These are phyloP conservation scores for Drosophila ironensis DNA, from an alignment of 1,140 invertebrate species.

Conservation along the genomic window DNA sequence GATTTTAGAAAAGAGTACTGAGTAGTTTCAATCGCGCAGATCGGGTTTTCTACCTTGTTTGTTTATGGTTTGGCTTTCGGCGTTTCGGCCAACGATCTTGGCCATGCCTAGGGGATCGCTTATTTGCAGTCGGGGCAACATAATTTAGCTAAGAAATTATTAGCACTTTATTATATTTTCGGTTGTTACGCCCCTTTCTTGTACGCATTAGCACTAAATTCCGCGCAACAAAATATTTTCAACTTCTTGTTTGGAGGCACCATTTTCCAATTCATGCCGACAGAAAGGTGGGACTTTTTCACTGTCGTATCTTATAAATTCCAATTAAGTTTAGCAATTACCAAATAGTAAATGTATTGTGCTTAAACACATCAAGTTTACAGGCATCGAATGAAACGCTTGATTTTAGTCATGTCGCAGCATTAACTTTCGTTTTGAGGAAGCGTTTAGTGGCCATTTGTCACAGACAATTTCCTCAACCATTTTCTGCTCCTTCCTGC, in stretches of 20 bases:
- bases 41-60: conserved; percentile 4
- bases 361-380: too few species aligned
- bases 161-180: conserved; percentile 76
- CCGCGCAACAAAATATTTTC: conserved; percentile 1
- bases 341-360: too few species aligned
- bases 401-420: neutral
- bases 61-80: conserved; percentile 12
- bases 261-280: too few species aligned
- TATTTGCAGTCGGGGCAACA: conserved; percentile 34
- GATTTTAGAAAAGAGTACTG: neutral
- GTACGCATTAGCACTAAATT: conserved; percentile 69
- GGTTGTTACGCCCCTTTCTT: conserved; percentile 70
- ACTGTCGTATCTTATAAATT: too few species aligned
- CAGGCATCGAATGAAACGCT: too few species aligned
- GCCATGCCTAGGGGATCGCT: conserved; percentile 26
- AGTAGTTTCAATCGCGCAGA: neutral
- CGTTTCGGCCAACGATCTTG: conserved; percentile 1
- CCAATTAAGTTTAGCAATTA: too few species aligned
- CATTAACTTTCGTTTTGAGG: neutral
- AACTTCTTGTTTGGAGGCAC: conserved; percentile 3
- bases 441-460: conserved; percentile 2
- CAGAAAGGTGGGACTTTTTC: too few species aligned
- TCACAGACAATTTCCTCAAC: conserved; percentile 16
- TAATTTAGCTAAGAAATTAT: conserved; percentile 69
- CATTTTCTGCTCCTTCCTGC: conserved; percentile 29